Percentiles rank a stretch among this genome's conserved stretches.
Evolutionary conservation across 2,888 invertebrate species (phyloP).

Genomic region (Mesorhabditis belari): DNA sequence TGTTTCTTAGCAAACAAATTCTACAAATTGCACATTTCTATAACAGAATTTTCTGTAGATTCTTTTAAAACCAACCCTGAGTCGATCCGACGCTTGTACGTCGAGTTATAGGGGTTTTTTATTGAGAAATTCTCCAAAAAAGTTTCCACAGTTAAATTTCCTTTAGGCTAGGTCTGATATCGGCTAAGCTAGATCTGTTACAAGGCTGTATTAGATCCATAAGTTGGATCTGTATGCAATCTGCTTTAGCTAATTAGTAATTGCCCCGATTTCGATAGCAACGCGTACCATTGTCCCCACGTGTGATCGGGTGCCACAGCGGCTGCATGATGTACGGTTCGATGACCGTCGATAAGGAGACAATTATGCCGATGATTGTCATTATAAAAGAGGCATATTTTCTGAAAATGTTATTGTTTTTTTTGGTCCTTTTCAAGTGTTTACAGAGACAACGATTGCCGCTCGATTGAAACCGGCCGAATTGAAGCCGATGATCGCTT

Average conservation of each 20-base stretch:
- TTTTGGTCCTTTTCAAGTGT: not conserved
- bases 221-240: no score
- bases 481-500: not conserved
- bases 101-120: no score
- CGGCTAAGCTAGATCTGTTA: no score
- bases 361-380: not conserved
- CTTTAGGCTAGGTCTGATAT: no score
- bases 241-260: not conserved
- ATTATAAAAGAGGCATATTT: not conserved
- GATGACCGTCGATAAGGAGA: not conserved
- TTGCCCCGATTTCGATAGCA: not conserved
- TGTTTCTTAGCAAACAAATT: no score
- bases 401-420: not conserved
- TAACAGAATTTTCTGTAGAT: no score
- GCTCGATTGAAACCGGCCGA: not conserved
- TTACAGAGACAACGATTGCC: not conserved
- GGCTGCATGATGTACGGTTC: not conserved
- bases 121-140: no score
- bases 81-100: no score
- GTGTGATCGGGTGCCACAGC: not conserved
- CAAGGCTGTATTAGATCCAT: no score
- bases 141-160: no score
- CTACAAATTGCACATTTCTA: no score
- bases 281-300: not conserved
- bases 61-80: no score